A percentile compares a stretch with the other conserved stretches of the same genome.
Conservation (phyloP, 2,888 invertebrate genomes). For the Exephanes ischioxanthus region DNA sequence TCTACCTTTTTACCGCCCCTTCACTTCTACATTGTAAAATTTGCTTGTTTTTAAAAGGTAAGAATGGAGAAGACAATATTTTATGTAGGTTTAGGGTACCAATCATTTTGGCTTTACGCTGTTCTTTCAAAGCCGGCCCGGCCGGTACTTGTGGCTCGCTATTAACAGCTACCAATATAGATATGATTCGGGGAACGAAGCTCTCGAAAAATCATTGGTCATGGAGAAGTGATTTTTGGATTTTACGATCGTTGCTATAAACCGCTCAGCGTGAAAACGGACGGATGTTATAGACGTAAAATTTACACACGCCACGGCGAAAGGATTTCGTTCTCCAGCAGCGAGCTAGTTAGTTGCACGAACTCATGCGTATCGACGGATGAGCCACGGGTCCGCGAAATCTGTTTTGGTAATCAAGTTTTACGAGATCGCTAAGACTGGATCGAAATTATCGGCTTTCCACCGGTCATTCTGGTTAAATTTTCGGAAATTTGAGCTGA, state of each 20-base stretch:
- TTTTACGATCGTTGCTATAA: constrained; percentile 34
- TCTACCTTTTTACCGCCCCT: too few relatives aligned
- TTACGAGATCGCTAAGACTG: constrained; percentile 48
- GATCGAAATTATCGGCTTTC: not conserved
- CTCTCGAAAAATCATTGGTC: constrained; percentile 47
- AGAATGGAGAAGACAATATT: not conserved
- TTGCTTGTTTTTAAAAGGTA: not conserved
- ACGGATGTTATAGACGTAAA: constrained; percentile 66
- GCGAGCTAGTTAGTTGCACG: constrained; percentile 18
- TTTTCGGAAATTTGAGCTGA: not conserved
- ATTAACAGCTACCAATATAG: constrained; percentile 21
- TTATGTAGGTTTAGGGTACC: not conserved
- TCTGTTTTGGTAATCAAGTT: constrained; percentile 68
- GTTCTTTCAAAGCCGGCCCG: not conserved
- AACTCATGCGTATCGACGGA: constrained; percentile 24
- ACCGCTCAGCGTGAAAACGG: constrained; percentile 29
- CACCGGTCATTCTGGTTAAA: not conserved
- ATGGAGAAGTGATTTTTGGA: constrained; percentile 50
- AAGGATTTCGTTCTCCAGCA: constrained; percentile 32
- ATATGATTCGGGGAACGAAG: constrained; percentile 24
- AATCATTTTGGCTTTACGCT: not conserved
- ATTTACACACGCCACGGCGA: constrained; percentile 45
- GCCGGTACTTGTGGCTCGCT: constrained; percentile 1
- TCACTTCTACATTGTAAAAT: not conserved
- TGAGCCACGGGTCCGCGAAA: constrained; percentile 57